These are phyloP conservation scores for Phrynocephalus versicolor DNA, from an alignment of 2,113 vertebrate species.

Conservation along the genomic window DNA sequence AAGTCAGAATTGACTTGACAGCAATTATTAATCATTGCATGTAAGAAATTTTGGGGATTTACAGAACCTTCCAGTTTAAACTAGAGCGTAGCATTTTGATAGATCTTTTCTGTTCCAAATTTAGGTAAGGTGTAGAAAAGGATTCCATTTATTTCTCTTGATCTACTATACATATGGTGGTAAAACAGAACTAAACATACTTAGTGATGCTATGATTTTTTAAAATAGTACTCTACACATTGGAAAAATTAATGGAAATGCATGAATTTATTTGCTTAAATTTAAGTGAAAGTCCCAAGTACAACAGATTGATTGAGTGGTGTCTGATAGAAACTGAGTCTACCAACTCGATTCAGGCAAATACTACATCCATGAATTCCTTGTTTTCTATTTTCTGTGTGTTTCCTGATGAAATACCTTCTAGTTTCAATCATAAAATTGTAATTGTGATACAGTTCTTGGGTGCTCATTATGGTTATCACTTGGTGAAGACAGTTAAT, in stretches of 20 bases:
- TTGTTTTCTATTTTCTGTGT: background rate
- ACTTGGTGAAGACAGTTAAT: background rate
- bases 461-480: background rate
- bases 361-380: no score
- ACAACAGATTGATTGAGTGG: no score
- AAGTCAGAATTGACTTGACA: no score
- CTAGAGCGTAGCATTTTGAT: background rate
- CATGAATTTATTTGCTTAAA: no score
- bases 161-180: background rate
- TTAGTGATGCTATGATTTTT: background rate
- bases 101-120: no score
- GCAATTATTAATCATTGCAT: no score
- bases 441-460: no score
- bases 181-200: background rate
- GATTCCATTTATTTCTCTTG: background rate
- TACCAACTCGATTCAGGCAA: no score
- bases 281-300: no score
- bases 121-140: background rate
- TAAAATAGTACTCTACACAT: background rate
- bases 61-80: background rate
- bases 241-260: background rate
- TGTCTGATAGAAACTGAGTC: no score
- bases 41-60: no score
- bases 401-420: background rate
- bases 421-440: no score